These are phyloP conservation scores for Botia almorhae DNA, from an alignment of 2,797 vertebrate species.

Conservation along the genomic window DNA sequence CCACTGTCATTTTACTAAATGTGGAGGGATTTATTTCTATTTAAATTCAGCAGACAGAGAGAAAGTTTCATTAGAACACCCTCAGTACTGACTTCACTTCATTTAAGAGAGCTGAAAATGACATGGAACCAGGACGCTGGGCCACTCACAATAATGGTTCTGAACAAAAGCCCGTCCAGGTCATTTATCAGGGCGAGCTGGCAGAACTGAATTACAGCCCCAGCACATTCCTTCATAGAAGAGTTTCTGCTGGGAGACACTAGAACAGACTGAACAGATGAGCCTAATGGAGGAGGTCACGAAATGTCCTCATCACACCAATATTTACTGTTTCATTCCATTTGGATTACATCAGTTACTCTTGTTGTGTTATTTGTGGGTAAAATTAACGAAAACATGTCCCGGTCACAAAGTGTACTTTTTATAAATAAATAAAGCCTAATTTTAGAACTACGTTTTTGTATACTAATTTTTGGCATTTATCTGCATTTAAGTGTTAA, in stretches of 20 bases:
- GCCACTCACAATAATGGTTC: conserved; percentile 13
- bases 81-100: neutral
- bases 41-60: neutral
- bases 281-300: conserved; percentile 25
- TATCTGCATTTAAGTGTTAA: no score
- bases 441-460: neutral
- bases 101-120: conserved; percentile 6
- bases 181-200: conserved; percentile 24
- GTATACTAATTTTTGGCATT: no score
- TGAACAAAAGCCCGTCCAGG: conserved; percentile 5
- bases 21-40: neutral
- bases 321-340: conserved; percentile 27
- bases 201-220: conserved; percentile 9
- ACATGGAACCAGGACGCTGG: neutral
- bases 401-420: neutral
- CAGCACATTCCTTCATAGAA: conserved; percentile 10
- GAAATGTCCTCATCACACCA: conserved; percentile 13
- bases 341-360: neutral
- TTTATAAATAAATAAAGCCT: neutral
- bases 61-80: neutral
- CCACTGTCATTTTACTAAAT: neutral
- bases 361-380: neutral
- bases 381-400: neutral
- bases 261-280: neutral
- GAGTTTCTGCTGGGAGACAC: conserved; percentile 2